Conservation (phyloP, 2,113 vertebrate species). For the Ophiodon elongatus region DNA sequence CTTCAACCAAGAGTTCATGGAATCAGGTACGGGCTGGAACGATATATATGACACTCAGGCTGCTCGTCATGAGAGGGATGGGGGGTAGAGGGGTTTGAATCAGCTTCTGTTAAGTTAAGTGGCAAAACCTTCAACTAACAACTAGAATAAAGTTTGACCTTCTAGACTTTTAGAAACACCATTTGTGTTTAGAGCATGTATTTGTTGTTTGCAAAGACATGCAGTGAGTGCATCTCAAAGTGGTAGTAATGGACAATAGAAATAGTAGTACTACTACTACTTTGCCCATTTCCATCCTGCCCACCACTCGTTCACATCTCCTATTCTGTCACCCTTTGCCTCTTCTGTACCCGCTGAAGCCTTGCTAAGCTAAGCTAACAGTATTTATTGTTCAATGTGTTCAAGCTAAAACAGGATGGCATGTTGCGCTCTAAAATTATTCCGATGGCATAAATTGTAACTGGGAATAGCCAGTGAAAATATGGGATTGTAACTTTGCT, state of each 20-base stretch:
- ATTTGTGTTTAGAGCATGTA: no score
- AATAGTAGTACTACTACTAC: neutral
- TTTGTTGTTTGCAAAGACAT: neutral
- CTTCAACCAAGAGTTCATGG: slow-evolving; percentile 91
- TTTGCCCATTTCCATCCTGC: neutral
- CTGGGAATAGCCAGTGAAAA: no score
- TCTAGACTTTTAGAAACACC: no score
- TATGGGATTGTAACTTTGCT: no score
- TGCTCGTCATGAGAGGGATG: neutral
- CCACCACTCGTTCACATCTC: no score
- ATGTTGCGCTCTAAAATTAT: no score
- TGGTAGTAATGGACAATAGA: neutral
- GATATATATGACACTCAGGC: neutral
- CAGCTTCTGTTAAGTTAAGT: neutral
- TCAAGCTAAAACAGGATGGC: neutral
- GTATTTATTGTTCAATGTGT: neutral
- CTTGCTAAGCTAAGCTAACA: neutral
- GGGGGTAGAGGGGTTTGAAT: neutral
- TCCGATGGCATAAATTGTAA: neutral
- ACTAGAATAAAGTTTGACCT: no score
- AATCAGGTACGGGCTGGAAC: slow-evolving; percentile 87
- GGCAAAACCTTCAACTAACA: no score
- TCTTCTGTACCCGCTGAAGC: neutral
- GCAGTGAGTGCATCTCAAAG: neutral
- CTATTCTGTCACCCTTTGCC: neutral